Percentiles rank a stretch among this genome's conserved stretches.
Conservation (phyloP, 2,797 vertebrate species). For the Bradypodion pumilum region DNA sequence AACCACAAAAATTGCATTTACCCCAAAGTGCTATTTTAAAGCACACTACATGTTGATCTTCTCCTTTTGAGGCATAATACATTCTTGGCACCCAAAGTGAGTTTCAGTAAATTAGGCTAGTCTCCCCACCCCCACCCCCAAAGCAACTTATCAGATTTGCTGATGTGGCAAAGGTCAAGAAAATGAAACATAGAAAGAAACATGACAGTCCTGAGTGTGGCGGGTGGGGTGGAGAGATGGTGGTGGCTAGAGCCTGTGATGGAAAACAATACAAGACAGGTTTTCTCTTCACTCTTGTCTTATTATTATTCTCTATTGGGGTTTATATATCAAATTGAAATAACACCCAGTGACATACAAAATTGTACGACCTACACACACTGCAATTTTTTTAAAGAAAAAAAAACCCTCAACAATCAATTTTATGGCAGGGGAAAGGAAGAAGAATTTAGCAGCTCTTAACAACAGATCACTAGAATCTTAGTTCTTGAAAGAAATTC, state of each 20-base stretch:
- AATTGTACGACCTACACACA: too few relatives aligned
- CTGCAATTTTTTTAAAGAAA: too few relatives aligned
- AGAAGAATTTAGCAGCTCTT: not conserved
- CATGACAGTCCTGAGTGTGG: slow-evolving; percentile 40
- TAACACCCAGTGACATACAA: too few relatives aligned
- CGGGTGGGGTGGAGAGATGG: too few relatives aligned
- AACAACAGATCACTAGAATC: not conserved
- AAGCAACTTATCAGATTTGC: slow-evolving; percentile 51
- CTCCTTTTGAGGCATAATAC: slow-evolving; percentile 77
- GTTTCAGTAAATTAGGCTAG: slow-evolving; percentile 76
- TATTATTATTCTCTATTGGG: too few relatives aligned
- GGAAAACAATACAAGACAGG: not conserved
- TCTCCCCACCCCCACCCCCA: slow-evolving; percentile 39
- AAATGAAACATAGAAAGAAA: slow-evolving; percentile 50
- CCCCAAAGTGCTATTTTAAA: slow-evolving; percentile 84
- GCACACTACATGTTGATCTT: slow-evolving; percentile 78
- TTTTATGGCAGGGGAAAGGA: not conserved
- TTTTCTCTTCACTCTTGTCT: slow-evolving; percentile 23
- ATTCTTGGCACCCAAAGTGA: slow-evolving; percentile 75
- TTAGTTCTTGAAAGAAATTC: not conserved
- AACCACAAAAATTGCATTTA: slow-evolving; percentile 80
- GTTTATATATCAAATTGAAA: too few relatives aligned
- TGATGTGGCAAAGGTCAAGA: slow-evolving; percentile 35
- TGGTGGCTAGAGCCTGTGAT: too few relatives aligned
- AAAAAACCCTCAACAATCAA: not conserved